These are phyloP conservation scores for Brenthis ino DNA, from an alignment of 2,888 invertebrate species.

Conservation along the genomic window DNA sequence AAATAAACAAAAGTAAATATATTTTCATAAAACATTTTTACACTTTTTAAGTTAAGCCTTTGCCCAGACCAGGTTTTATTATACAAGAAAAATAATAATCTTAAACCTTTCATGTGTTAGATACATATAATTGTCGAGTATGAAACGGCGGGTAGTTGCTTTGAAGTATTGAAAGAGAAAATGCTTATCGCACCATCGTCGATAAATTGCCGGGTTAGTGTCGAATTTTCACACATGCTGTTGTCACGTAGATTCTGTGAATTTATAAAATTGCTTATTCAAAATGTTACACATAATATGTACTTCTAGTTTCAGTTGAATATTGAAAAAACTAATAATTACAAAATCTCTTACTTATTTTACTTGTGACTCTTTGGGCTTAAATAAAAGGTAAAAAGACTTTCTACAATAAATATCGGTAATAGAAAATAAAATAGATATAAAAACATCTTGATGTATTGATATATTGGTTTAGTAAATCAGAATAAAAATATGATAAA, in stretches of 20 bases:
- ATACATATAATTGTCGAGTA: slow-evolving; percentile 61
- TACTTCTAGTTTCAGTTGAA: background rate
- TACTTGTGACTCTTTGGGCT: no score
- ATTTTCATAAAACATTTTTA: slow-evolving; percentile 9
- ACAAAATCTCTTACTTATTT: no score
- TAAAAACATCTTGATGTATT: no score
- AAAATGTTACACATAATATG: background rate
- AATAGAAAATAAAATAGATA: no score
- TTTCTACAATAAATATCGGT: no score
- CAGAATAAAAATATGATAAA: no score
- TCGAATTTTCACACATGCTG: slow-evolving; percentile 75
- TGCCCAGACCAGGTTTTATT: background rate
- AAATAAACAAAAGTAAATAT: slow-evolving; percentile 3
- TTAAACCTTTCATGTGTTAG: slow-evolving; percentile 67
- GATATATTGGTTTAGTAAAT: no score
- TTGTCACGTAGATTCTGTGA: slow-evolving; percentile 48
- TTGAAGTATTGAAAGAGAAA: slow-evolving; percentile 78
- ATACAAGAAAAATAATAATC: slow-evolving; percentile 47
- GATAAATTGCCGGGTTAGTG: slow-evolving; percentile 75
- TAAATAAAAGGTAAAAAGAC: no score
- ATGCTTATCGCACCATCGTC: slow-evolving; percentile 77
- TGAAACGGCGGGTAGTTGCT: slow-evolving; percentile 76
- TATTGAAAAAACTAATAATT: no score
- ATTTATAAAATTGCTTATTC: background rate
- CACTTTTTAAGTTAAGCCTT: background rate